Evolutionary conservation across 64 coral and sea anemone genomes (phyloP).

Genomic region (Porites lutea): DNA sequence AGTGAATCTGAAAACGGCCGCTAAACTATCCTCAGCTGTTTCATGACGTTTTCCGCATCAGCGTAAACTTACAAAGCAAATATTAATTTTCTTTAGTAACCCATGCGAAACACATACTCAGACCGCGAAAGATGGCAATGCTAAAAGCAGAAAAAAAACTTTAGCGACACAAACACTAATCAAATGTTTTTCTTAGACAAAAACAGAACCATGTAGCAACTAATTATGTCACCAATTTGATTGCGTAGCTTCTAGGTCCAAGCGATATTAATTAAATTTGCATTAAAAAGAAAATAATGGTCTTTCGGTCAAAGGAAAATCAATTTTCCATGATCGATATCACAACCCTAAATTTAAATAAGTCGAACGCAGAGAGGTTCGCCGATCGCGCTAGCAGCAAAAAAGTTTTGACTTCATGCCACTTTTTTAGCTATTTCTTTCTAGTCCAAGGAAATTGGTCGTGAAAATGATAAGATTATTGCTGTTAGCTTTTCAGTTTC

Average conservation of each 20-base stretch:
- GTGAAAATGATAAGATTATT: not conserved
- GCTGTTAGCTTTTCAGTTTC: not conserved
- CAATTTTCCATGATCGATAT: not conserved
- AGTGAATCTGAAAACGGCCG: too few relatives aligned
- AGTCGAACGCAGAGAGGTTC: not conserved
- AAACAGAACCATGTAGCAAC: not conserved
- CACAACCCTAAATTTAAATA: constrained; percentile 6
- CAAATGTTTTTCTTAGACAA: not conserved
- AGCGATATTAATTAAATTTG: not conserved
- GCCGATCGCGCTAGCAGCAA: not conserved
- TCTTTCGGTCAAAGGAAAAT: not conserved
- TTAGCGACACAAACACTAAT: not conserved
- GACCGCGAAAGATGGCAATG: not conserved
- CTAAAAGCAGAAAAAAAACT: not conserved
- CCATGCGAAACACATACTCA: too few relatives aligned
- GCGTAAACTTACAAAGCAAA: too few relatives aligned
- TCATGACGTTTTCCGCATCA: too few relatives aligned
- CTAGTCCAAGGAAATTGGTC: not conserved
- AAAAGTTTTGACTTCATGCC: not conserved
- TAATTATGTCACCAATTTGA: not conserved
- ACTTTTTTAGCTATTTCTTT: not conserved
- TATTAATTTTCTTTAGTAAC: too few relatives aligned
- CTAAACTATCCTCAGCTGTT: too few relatives aligned
- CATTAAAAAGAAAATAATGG: constrained; percentile 32
- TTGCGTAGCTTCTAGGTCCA: not conserved